Evolutionary conservation across 2,113 vertebrate genomes (phyloP).

Genomic region (Mormoops blainvillei): DNA sequence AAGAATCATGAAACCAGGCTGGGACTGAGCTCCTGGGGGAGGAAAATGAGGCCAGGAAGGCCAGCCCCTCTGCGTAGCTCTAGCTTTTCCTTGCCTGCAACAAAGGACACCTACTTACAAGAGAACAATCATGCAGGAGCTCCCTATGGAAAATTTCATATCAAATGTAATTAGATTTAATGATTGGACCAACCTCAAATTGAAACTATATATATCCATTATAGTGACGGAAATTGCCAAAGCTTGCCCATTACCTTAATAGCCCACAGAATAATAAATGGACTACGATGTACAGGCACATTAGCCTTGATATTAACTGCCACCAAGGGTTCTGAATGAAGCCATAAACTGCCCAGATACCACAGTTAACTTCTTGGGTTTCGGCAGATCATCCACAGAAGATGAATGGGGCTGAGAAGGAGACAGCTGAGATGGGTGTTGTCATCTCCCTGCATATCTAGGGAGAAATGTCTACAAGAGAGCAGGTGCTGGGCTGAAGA

Average conservation of each 20-base stretch:
- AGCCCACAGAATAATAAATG: constrained; percentile 78
- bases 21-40: not conserved
- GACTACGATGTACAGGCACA: constrained; percentile 59
- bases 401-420: not conserved
- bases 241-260: constrained; percentile 78
- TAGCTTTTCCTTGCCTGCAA: not conserved
- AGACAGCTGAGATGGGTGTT: not conserved
- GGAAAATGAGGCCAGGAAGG: constrained; percentile 5
- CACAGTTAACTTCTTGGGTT: constrained; percentile 60
- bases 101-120: constrained; percentile 67
- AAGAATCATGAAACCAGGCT: not conserved
- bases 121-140: constrained; percentile 28
- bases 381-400: constrained; percentile 14
- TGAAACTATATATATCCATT: constrained; percentile 81
- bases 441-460: not conserved
- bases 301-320: constrained; percentile 74
- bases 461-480: not conserved
- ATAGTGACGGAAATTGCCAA: constrained; percentile 77
- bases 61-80: not conserved
- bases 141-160: constrained; percentile 74
- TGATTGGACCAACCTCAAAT: constrained; percentile 77
- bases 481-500: not conserved
- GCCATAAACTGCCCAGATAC: constrained; percentile 65
- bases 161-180: constrained; percentile 81
- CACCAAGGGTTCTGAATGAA: constrained; percentile 68